These are phyloP conservation scores for Oriolus oriolus DNA, from an alignment of 2,113 vertebrate species.

Conservation along the genomic window DNA sequence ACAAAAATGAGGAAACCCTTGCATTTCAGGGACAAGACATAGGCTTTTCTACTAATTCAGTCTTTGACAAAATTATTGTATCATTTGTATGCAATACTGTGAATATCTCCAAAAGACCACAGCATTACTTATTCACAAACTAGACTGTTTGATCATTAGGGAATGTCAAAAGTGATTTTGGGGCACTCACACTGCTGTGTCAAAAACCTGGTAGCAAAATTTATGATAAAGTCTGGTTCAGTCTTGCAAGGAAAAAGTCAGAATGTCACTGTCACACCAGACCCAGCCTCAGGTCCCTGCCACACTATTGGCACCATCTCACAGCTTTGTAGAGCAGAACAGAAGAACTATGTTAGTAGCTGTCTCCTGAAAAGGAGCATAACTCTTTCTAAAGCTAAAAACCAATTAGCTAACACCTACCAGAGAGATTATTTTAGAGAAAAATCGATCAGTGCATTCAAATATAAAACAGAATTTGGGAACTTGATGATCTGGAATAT, in stretches of 20 bases:
- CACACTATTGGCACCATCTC: neutral
- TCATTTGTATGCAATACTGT: neutral
- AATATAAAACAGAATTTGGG: neutral
- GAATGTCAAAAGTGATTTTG: neutral
- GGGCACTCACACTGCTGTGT: neutral
- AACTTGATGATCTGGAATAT: neutral
- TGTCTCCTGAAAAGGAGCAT: neutral
- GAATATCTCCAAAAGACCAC: neutral
- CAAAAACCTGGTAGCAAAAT: neutral
- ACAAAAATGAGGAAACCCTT: neutral
- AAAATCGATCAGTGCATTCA: neutral
- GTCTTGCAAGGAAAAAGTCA: neutral
- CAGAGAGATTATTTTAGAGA: neutral
- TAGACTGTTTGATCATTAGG: neutral
- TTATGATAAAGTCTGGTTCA: neutral
- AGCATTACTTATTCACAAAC: neutral
- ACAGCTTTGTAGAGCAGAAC: neutral
- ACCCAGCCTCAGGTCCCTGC: neutral
- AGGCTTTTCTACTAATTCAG: neutral
- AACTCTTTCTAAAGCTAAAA: neutral
- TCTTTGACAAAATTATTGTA: neutral
- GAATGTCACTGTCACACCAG: neutral
- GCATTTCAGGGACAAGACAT: neutral
- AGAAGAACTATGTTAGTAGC: neutral
- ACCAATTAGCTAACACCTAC: neutral